Percentiles rank a stretch among this genome's conserved stretches.
These are phyloP conservation scores for Ruditapes philippinarum DNA, from an alignment of 1,140 invertebrate species.

Conservation along the genomic window DNA sequence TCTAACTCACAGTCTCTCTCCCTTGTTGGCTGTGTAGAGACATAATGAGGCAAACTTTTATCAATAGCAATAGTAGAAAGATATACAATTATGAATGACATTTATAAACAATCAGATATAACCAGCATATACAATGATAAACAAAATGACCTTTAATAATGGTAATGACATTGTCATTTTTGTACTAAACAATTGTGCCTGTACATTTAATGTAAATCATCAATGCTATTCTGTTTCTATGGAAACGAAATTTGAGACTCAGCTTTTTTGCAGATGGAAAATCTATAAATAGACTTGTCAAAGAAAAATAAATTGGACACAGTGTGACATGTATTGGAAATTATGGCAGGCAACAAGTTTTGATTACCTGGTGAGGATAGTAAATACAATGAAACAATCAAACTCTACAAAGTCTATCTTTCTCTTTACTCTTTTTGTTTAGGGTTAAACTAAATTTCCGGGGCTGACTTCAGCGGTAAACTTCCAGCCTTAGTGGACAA, in stretches of 20 bases:
- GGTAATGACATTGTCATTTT: constrained; percentile 16
- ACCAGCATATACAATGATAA: background rate
- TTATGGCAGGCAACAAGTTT: background rate
- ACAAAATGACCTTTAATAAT: background rate
- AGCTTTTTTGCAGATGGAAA: background rate
- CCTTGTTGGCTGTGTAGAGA: too few relatives aligned
- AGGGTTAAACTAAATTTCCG: too few relatives aligned
- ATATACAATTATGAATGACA: background rate
- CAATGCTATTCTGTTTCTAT: background rate
- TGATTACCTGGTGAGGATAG: background rate
- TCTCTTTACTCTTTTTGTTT: too few relatives aligned
- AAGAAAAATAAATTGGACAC: constrained; percentile 25
- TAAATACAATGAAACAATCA: too few relatives aligned
- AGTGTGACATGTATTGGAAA: constrained; percentile 6
- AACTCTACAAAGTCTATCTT: too few relatives aligned
- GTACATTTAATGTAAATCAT: constrained; percentile 26
- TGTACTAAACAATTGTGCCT: background rate
- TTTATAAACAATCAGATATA: background rate
- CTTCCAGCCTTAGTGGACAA: too few relatives aligned
- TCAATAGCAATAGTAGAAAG: too few relatives aligned
- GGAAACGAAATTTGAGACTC: constrained; percentile 7
- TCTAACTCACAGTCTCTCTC: too few relatives aligned
- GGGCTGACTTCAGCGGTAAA: too few relatives aligned
- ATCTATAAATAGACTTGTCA: constrained; percentile 3
- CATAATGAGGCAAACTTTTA: too few relatives aligned